These are phyloP conservation scores for Pristionchus japonicus DNA, from an alignment of 2,888 invertebrate genomes.

Conservation along the genomic window DNA sequence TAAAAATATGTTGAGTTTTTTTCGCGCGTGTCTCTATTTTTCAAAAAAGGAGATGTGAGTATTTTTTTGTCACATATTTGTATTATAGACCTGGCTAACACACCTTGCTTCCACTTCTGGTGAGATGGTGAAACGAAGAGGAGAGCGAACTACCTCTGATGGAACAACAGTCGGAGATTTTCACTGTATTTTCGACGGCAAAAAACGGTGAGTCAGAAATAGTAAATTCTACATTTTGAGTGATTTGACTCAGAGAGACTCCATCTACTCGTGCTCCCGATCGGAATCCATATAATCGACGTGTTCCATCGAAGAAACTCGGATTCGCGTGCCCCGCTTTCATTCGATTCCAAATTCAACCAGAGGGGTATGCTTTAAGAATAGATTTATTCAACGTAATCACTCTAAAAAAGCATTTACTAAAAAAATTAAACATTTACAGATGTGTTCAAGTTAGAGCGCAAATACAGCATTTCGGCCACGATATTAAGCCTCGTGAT, in stretches of 20 bases:
- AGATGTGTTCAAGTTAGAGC: background rate
- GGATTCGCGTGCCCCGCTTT: slow-evolving; percentile 28
- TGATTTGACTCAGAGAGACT: background rate
- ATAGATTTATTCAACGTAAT: no score
- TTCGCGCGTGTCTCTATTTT: no score
- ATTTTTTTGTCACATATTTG: no score
- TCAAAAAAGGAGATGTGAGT: no score
- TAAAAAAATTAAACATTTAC: background rate
- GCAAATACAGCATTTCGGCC: slow-evolving; percentile 20
- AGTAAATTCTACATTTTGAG: background rate
- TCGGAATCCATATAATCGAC: background rate
- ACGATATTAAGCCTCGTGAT: background rate
- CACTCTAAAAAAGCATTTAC: no score
- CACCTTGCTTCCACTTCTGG: background rate
- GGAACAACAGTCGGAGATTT: slow-evolving; percentile 27
- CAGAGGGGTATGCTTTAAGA: background rate
- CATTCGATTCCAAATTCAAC: background rate
- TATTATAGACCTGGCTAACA: background rate
- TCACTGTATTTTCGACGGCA: slow-evolving; percentile 37
- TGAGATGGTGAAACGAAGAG: background rate
- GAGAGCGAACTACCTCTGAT: background rate
- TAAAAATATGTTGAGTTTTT: no score
- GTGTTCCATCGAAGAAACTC: slow-evolving; percentile 22
- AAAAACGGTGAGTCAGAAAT: slow-evolving; percentile 21
- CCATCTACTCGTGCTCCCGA: slow-evolving; percentile 12